phyloP scores from a whole-genome alignment of 2,797 vertebrate genomes.

The Nyctibius grandis region DNA sequence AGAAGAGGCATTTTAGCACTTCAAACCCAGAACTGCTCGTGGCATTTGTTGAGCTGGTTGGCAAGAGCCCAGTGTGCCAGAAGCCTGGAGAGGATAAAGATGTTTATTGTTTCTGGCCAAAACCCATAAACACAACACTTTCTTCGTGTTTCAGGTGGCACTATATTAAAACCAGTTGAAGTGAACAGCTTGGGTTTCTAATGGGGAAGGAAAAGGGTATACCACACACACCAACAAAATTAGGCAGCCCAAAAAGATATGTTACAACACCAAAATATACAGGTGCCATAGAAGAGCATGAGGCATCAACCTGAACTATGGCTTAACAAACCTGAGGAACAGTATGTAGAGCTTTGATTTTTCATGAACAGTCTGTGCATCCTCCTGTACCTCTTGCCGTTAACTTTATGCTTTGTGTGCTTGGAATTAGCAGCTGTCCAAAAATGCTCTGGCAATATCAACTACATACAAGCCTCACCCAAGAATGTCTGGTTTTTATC shows the following conservation, averaged over 20 bases:
- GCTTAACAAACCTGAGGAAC: neutral
- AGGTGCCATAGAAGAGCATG: neutral
- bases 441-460: neutral
- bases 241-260: neutral
- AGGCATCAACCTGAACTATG: neutral
- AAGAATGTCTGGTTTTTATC: neutral
- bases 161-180: neutral
- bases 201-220: neutral
- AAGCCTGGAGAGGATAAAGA: neutral
- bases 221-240: neutral
- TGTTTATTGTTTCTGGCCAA: conserved; percentile 20
- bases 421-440: neutral
- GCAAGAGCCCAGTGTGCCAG: neutral
- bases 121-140: neutral
- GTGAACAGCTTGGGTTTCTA: neutral
- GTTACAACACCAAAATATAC: neutral
- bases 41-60: neutral
- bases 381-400: neutral
- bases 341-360: neutral
- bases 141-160: neutral
- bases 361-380: neutral
- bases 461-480: neutral
- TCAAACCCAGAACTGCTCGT: neutral
- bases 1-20: neutral
- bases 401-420: neutral